phyloP scores from a whole-genome alignment of 2,797 vertebrate genomes.

The Pelobates cultripes region DNA sequence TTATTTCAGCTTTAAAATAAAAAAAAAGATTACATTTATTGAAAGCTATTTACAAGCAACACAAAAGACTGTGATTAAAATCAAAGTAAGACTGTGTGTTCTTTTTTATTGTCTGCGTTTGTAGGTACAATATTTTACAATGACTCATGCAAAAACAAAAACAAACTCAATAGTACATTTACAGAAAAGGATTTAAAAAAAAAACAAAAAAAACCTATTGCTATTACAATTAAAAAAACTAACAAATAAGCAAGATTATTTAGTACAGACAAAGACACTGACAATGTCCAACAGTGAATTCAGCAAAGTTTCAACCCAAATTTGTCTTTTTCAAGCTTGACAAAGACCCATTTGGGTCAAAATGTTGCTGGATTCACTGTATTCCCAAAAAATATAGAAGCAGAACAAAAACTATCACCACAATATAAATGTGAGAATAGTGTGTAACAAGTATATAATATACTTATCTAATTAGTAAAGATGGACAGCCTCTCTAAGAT shows the following conservation, averaged over 20 bases:
- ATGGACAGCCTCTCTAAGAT: too few species aligned
- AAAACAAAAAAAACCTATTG: not conserved
- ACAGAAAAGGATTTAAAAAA: conserved; percentile 4
- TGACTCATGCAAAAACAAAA: conserved; percentile 5
- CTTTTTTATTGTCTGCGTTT: not conserved
- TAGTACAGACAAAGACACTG: not conserved
- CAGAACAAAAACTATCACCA: too few species aligned
- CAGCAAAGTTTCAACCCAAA: too few species aligned
- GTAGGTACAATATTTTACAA: conserved; percentile 5
- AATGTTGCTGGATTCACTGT: too few species aligned
- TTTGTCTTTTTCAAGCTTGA: too few species aligned
- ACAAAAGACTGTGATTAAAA: conserved; percentile 9
- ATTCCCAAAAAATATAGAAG: too few species aligned
- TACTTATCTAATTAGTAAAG: too few species aligned
- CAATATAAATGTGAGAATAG: too few species aligned
- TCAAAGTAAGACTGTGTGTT: conserved; percentile 3
- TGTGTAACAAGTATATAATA: too few species aligned
- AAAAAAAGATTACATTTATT: not conserved
- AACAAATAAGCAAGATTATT: not conserved
- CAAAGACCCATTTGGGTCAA: too few species aligned
- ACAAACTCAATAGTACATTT: conserved; percentile 2
- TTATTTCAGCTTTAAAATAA: not conserved
- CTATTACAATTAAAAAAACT: not conserved
- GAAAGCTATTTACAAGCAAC: conserved; percentile 12
- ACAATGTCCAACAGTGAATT: too few species aligned